Percentiles rank a stretch among this genome's conserved stretches.
Conservation (phyloP, 2,888 invertebrate genomes). For the Microctonus aethiopoides region DNA sequence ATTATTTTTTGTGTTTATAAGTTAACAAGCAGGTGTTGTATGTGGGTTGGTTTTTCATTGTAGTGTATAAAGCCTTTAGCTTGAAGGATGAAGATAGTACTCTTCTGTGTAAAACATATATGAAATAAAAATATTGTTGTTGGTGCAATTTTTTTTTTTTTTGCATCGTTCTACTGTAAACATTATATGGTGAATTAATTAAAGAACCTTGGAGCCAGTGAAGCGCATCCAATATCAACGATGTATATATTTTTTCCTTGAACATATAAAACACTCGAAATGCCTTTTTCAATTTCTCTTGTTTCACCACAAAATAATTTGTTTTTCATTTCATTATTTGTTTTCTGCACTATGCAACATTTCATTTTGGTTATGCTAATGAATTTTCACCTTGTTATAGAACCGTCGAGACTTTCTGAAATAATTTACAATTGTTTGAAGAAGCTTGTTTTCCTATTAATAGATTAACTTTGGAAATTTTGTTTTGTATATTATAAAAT, state of each 20-base stretch:
- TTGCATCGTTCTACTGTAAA: slow-evolving; percentile 40
- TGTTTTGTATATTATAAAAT: not conserved
- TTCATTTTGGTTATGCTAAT: too few relatives aligned
- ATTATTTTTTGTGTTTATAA: not conserved
- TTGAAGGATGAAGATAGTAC: not conserved
- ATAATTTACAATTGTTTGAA: not conserved
- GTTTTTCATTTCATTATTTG: not conserved
- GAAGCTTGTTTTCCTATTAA: not conserved
- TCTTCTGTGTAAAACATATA: not conserved
- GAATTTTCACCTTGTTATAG: too few relatives aligned
- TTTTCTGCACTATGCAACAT: too few relatives aligned
- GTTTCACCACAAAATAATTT: not conserved
- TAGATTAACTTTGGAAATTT: not conserved
- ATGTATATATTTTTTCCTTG: slow-evolving; percentile 31
- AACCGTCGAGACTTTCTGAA: not conserved
- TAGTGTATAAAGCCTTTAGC: not conserved
- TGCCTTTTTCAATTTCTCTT: not conserved
- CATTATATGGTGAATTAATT: slow-evolving; percentile 40
- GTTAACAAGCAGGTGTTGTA: not conserved
- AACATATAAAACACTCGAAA: slow-evolving; percentile 37
- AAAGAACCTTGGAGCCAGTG: slow-evolving; percentile 36
- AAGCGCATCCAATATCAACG: slow-evolving; percentile 43
- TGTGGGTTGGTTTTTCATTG: not conserved
- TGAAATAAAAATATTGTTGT: not conserved
- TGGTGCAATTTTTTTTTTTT: not conserved